Conservation (phyloP, 2,113 vertebrate species). For the Meleagris gallopavo region DNA sequence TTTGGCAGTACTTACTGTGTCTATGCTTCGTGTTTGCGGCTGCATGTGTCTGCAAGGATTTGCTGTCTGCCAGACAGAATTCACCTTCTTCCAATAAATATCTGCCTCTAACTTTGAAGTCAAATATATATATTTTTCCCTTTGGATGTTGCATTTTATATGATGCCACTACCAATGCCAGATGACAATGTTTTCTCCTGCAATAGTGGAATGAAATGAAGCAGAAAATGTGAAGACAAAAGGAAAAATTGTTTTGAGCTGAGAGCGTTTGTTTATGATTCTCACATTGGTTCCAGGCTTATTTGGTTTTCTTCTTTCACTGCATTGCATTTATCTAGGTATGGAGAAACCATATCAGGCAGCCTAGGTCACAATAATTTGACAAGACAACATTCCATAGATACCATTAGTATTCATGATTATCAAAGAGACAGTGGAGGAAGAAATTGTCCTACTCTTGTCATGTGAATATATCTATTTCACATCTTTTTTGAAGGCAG, state of each 20-base stretch:
- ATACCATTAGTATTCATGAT: constrained; percentile 63
- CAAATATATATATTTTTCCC: not conserved
- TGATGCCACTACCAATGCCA: constrained; percentile 2
- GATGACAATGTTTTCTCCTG: constrained; percentile 11
- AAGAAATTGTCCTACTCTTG: constrained; percentile 60
- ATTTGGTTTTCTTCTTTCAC: not conserved
- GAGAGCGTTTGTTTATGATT: constrained; percentile 32
- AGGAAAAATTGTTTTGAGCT: constrained; percentile 21
- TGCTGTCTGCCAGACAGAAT: not conserved
- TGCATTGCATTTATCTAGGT: constrained; percentile 37
- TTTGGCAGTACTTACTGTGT: constrained; percentile 2
- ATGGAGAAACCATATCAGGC: not conserved
- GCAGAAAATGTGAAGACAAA: constrained; percentile 24
- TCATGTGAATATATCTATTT: constrained; percentile 52
- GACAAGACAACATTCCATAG: constrained; percentile 35
- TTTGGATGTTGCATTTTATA: constrained; percentile 8
- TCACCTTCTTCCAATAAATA: constrained; percentile 13
- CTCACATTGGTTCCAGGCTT: not conserved
- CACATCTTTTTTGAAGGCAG: constrained; percentile 54
- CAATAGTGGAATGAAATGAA: constrained; percentile 29
- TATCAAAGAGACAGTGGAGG: constrained; percentile 59
- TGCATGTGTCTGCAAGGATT: not conserved
- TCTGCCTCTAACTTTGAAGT: constrained; percentile 40
- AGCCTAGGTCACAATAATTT: constrained; percentile 44
- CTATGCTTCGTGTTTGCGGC: not conserved